Conservation (phyloP, 1,140 invertebrate genomes). For the Drosophila nasuta region DNA sequence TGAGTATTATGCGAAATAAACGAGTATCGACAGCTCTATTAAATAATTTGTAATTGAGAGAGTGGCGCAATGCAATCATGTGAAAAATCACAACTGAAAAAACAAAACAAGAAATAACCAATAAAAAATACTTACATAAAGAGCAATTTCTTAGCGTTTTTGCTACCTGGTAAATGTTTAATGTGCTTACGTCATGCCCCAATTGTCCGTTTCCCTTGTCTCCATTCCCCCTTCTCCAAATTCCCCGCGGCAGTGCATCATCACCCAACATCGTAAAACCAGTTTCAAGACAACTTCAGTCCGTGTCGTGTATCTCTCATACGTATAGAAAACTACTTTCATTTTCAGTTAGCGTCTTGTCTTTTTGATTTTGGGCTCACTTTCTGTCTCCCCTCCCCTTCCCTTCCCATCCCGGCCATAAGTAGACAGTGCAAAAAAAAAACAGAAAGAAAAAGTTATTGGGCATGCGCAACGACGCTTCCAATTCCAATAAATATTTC, state of each 20-base stretch:
- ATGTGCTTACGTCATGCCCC: slow-evolving; percentile 62
- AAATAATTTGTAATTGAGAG: slow-evolving; percentile 17
- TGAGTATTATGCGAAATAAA: slow-evolving; percentile 16
- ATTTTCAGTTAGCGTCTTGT: slow-evolving; percentile 59
- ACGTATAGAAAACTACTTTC: slow-evolving; percentile 69
- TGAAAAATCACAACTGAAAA: slow-evolving; percentile 44
- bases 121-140: slow-evolving; percentile 53
- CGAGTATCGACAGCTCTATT: slow-evolving; percentile 51
- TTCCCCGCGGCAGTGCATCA: neutral
- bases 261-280: slow-evolving; percentile 58
- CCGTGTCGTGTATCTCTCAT: slow-evolving; percentile 8
- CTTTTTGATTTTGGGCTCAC: slow-evolving; percentile 39
- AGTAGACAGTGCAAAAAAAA: slow-evolving; percentile 8
- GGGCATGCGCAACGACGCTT: slow-evolving; percentile 63
- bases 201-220: slow-evolving; percentile 38
- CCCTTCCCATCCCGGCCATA: neutral
- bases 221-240: neutral
- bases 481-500: slow-evolving; percentile 22
- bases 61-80: slow-evolving; percentile 45
- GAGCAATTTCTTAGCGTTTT: slow-evolving; percentile 40
- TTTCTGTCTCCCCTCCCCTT: slow-evolving; percentile 7
- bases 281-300: slow-evolving; percentile 58
- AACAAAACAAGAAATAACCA: neutral
- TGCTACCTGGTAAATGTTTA: slow-evolving; percentile 41
- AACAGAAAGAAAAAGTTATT: slow-evolving; percentile 54